A percentile compares a stretch with the other conserved stretches of the same genome.
Conservation (phyloP, 2,797 vertebrate species). For the Gambusia yucatana region DNA sequence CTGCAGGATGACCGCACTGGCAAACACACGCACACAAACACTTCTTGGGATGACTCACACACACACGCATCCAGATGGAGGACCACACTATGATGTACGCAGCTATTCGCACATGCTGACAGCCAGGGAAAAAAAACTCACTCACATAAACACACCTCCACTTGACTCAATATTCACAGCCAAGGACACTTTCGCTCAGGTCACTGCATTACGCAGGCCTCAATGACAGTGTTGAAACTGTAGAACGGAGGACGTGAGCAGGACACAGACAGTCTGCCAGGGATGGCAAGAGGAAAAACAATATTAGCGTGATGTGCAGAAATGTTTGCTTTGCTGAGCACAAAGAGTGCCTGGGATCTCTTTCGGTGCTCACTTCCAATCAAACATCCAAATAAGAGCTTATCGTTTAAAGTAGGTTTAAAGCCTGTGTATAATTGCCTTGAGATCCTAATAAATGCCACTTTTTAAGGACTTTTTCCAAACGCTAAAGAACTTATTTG, state of each 20-base stretch:
- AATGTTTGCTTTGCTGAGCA: constrained; percentile 47
- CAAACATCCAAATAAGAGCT: constrained; percentile 49
- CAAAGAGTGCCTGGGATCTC: constrained; percentile 54
- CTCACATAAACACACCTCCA: constrained; percentile 42
- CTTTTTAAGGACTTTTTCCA: constrained; percentile 51
- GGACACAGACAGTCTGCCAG: constrained; percentile 55
- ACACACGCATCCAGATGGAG: constrained; percentile 38
- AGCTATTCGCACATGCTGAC: constrained; percentile 54
- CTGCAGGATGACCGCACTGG: constrained; percentile 46
- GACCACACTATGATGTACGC: constrained; percentile 29
- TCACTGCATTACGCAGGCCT: constrained; percentile 50
- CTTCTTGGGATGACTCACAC: constrained; percentile 33
- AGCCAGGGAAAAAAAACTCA: constrained; percentile 29
- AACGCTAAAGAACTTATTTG: constrained; percentile 44
- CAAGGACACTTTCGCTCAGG: constrained; percentile 60
- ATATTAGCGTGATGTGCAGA: constrained; percentile 52
- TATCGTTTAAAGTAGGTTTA: constrained; percentile 26
- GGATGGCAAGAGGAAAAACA: constrained; percentile 41
- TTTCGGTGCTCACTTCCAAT: constrained; percentile 43
- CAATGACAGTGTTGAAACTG: constrained; percentile 63
- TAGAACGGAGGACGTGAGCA: constrained; percentile 42
- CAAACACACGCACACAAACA: constrained; percentile 36
- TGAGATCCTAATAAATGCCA: constrained; percentile 48
- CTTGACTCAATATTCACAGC: constrained; percentile 63
- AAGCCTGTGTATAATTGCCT: neutral